phyloP scores from a whole-genome alignment of 1,140 invertebrate genomes.

The Habropoda laboriosa region DNA sequence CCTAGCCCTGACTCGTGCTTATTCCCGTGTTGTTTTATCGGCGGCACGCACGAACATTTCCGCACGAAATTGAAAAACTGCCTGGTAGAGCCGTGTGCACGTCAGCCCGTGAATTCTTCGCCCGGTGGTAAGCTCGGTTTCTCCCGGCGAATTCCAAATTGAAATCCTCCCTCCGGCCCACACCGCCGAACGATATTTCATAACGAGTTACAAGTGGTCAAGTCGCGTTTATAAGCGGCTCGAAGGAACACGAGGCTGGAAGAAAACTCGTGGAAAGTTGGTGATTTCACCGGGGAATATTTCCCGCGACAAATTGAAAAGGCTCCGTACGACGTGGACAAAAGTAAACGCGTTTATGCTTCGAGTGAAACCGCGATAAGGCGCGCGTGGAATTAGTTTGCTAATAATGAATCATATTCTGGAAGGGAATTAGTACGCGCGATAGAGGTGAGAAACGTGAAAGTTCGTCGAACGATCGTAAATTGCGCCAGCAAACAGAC shows the following conservation, averaged over 20 bases:
- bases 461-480: not conserved
- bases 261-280: slow-evolving; percentile 25
- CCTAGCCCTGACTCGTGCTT: not conserved
- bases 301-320: not conserved
- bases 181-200: slow-evolving; percentile 18
- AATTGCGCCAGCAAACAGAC: not conserved
- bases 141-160: slow-evolving; percentile 6
- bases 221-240: slow-evolving; percentile 31
- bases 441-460: not conserved
- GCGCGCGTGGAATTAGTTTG: not conserved
- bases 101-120: slow-evolving; percentile 26
- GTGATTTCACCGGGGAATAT: not conserved
- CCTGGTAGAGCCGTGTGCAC: not conserved
- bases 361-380: not conserved
- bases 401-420: not conserved
- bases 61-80: slow-evolving; percentile 60
- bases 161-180: slow-evolving; percentile 26
- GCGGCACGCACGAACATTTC: slow-evolving; percentile 44
- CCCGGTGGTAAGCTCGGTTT: not conserved
- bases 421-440: not conserved
- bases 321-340: not conserved
- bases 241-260: slow-evolving; percentile 20
- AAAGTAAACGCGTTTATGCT: not conserved
- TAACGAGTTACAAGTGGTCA: not conserved
- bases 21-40: slow-evolving; percentile 57